Percentiles rank a stretch among this genome's conserved stretches.
Conservation (phyloP, 2,888 invertebrate genomes). For the Aspidiotus destructor region DNA sequence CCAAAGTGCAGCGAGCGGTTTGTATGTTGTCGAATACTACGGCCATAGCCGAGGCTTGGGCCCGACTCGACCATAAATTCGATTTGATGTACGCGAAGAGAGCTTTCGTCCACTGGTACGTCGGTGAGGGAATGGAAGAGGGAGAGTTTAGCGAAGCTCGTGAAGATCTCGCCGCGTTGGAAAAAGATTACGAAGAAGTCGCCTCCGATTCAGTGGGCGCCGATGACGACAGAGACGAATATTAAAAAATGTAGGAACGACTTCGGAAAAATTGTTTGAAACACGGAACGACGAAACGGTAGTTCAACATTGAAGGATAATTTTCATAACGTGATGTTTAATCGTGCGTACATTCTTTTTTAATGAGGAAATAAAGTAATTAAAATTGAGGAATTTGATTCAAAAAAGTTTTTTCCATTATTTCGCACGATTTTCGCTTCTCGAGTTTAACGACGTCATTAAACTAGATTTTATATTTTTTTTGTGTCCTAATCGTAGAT, state of each 20-base stretch:
- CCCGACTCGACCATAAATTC: slow-evolving; percentile 58
- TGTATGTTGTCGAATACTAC: slow-evolving; percentile 98
- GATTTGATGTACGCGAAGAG: slow-evolving; percentile 61
- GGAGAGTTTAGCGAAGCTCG: slow-evolving; percentile 53
- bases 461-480: too few relatives aligned
- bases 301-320: background rate
- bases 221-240: slow-evolving; percentile 70
- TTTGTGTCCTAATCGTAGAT: too few relatives aligned
- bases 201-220: slow-evolving; percentile 77
- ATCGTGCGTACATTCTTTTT: too few relatives aligned
- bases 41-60: slow-evolving; percentile 63
- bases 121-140: slow-evolving; percentile 52
- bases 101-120: slow-evolving; percentile 67
- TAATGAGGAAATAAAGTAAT: too few relatives aligned
- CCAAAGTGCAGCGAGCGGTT: slow-evolving; percentile 90
- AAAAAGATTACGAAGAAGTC: slow-evolving; percentile 81
- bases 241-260: slow-evolving; percentile 45
- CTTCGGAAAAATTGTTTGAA: background rate
- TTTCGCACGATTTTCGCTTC: too few relatives aligned
- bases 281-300: background rate
- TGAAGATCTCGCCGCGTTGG: slow-evolving; percentile 59
- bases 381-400: too few relatives aligned
- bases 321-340: background rate
- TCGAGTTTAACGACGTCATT: too few relatives aligned
- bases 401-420: too few relatives aligned